Conservation (phyloP, 2,888 invertebrate species). For the Adelognathus sp. region DNA sequence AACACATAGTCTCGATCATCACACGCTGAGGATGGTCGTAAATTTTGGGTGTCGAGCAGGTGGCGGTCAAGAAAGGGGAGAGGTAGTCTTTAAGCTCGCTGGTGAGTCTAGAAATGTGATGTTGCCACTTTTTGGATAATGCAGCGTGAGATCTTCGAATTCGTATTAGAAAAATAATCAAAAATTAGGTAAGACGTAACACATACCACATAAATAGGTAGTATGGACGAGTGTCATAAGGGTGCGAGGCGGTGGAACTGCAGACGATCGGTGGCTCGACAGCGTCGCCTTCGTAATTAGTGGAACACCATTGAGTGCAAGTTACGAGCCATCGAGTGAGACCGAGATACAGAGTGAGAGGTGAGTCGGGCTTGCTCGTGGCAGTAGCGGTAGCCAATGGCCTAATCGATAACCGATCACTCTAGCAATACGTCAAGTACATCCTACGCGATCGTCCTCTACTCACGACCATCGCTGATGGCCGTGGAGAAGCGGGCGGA, state of each 20-base stretch:
- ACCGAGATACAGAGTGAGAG: slow-evolving; percentile 16
- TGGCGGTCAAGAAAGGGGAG: no score
- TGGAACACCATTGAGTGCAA: slow-evolving; percentile 76
- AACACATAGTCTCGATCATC: no score
- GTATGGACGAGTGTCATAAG: slow-evolving; percentile 12
- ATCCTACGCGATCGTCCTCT: slow-evolving; percentile 71
- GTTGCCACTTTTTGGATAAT: no score
- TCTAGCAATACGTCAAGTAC: slow-evolving; percentile 78
- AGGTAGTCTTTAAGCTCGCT: no score
- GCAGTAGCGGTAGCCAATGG: slow-evolving; percentile 59
- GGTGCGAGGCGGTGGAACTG: not conserved
- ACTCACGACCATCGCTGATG: slow-evolving; percentile 53
- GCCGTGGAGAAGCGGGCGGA: slow-evolving; percentile 28
- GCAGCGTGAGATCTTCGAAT: no score
- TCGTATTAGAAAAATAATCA: no score
- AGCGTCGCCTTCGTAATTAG: slow-evolving; percentile 75
- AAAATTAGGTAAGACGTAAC: no score
- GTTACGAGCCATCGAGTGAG: slow-evolving; percentile 72
- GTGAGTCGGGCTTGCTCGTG: not conserved
- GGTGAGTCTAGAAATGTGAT: no score
- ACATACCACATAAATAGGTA: not conserved
- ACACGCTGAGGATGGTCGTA: no score
- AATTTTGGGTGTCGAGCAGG: no score
- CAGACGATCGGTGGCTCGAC: slow-evolving; percentile 25
- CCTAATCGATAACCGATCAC: slow-evolving; percentile 79